A percentile compares a stretch with the other conserved stretches of the same genome.
These are phyloP conservation scores for Oxygymnocypris stewartii DNA, from an alignment of 2,113 vertebrate species.

Conservation along the genomic window DNA sequence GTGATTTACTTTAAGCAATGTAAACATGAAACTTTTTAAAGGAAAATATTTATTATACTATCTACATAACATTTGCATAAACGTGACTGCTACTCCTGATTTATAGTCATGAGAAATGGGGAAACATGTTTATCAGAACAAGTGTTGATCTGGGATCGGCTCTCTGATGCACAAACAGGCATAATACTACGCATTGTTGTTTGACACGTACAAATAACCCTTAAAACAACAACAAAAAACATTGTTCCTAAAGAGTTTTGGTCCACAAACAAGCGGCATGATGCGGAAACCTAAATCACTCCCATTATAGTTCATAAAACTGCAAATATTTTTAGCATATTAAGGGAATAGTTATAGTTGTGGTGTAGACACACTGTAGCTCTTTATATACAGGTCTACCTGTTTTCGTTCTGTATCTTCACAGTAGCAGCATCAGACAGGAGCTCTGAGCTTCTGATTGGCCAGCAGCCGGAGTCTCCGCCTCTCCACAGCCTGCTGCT, in stretches of 20 bases:
- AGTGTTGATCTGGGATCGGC: background rate
- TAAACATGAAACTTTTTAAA: background rate
- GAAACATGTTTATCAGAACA: background rate
- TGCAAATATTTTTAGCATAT: background rate
- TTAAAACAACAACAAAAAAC: background rate
- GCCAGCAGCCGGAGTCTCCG: conserved; percentile 76
- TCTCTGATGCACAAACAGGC: background rate
- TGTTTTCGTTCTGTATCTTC: background rate
- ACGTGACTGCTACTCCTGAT: background rate
- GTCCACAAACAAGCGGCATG: background rate
- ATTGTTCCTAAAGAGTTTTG: background rate
- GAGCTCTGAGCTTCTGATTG: conserved; percentile 62
- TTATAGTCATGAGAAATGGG: background rate
- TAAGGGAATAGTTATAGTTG: background rate
- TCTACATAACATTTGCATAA: background rate
- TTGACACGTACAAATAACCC: background rate
- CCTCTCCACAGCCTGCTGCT: conserved; percentile 85
- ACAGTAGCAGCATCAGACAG: conserved; percentile 50
- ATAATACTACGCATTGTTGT: background rate
- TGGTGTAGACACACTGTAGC: background rate
- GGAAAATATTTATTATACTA: conserved; percentile 1
- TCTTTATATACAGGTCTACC: background rate
- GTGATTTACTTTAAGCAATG: background rate
- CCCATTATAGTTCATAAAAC: background rate
- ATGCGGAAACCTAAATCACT: background rate